A percentile compares a stretch with the other conserved stretches of the same genome.
These are phyloP conservation scores for Cyanocitta stelleri DNA, from an alignment of 2,113 vertebrate species.

Conservation along the genomic window DNA sequence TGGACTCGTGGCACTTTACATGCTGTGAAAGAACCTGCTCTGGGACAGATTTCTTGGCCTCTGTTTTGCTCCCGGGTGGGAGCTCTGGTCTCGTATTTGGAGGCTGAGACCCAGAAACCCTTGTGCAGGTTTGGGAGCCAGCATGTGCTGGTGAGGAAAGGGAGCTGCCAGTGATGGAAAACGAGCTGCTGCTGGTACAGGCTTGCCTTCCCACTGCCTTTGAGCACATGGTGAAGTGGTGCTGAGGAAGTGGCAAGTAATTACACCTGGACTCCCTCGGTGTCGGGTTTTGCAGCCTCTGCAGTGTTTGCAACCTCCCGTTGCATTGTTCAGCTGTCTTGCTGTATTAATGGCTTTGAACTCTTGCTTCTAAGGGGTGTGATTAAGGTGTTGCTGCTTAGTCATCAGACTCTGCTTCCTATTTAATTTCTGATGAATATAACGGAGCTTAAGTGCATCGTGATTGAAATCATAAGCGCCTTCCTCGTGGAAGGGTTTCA, in stretches of 20 bases:
- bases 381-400: not conserved
- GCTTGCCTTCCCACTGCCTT: not conserved
- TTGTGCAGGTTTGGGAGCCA: not conserved
- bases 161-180: not conserved
- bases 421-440: not conserved
- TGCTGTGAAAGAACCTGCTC: not conserved
- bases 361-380: not conserved
- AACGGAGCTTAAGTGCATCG: rapidly evolving
- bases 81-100: not conserved
- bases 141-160: not conserved
- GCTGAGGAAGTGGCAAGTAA: not conserved
- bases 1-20: not conserved
- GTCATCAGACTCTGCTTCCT: not conserved
- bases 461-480: not conserved
- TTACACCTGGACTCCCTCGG: not conserved
- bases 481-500: not conserved
- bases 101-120: not conserved
- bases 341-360: not conserved
- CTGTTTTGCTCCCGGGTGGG: rapidly evolving
- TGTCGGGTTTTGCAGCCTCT: not conserved
- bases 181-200: not conserved
- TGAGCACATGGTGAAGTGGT: not conserved
- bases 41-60: not conserved
- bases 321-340: not conserved
- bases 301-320: not conserved